Evolutionary conservation across 2,888 invertebrate genomes (phyloP).

Genomic region (Hypselothyrea guttata): DNA sequence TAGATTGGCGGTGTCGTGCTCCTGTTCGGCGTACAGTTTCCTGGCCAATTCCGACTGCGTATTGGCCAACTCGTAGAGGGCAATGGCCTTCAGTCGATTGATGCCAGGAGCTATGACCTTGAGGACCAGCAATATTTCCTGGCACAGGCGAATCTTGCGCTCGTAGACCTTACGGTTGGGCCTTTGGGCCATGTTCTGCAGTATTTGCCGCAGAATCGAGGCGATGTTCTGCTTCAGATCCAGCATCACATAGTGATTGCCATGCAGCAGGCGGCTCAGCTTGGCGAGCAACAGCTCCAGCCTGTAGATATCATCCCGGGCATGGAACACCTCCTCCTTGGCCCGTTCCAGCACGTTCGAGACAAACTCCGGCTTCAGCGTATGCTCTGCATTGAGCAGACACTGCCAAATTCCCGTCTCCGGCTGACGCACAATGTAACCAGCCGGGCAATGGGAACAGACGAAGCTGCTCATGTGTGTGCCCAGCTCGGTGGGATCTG

Average conservation of each 20-base stretch:
- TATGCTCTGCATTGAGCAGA: conserved; percentile 60
- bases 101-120: conserved; percentile 86
- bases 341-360: conserved; percentile 82
- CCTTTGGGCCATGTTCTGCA: conserved; percentile 83
- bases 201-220: conserved; percentile 83
- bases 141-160: conserved; percentile 87
- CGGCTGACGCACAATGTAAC: conserved; percentile 51
- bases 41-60: conserved; percentile 85
- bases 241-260: conserved; percentile 87
- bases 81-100: conserved; percentile 84
- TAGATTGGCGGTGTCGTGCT: conserved; percentile 60
- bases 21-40: conserved; percentile 73
- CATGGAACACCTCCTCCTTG: conserved; percentile 82
- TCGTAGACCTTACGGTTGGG: conserved; percentile 84
- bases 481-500: conserved; percentile 87
- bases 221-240: conserved; percentile 88
- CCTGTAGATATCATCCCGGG: conserved; percentile 77
- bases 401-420: conserved; percentile 72
- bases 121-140: conserved; percentile 86
- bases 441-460: conserved; percentile 63
- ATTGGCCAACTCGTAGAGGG: conserved; percentile 89
- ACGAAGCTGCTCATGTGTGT: conserved; percentile 85
- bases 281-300: conserved; percentile 84
- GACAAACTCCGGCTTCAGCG: conserved; percentile 81
- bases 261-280: conserved; percentile 85